Evolutionary conservation across 1,140 invertebrate species (phyloP).

Genomic region (Lerema accius): DNA sequence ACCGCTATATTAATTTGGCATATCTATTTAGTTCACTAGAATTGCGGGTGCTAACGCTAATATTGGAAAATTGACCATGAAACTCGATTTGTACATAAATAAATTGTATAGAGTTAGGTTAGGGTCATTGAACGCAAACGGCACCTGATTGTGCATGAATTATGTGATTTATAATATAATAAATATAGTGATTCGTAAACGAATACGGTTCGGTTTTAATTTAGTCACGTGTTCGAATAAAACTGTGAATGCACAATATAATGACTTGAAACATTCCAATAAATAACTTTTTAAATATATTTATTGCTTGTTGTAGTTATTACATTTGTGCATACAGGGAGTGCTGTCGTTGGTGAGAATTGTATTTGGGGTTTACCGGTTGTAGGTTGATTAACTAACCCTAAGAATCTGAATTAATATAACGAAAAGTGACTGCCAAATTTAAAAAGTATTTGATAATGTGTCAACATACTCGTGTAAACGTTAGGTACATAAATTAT

Average conservation of each 20-base stretch:
- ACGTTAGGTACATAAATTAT: conserved; percentile 24
- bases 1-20: conserved; percentile 41
- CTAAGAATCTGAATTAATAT: background rate
- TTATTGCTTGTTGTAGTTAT: conserved; percentile 28
- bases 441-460: conserved; percentile 53
- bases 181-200: conserved; percentile 51
- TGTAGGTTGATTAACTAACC: too few species aligned
- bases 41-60: conserved; percentile 56
- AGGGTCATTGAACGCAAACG: conserved; percentile 29
- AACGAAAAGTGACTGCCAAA: conserved; percentile 60
- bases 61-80: conserved; percentile 39
- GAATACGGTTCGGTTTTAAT: conserved; percentile 37
- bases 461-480: conserved; percentile 46
- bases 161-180: conserved; percentile 41
- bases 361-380: background rate
- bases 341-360: background rate
- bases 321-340: conserved; percentile 22
- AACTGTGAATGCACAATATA: conserved; percentile 25
- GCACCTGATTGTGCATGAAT: conserved; percentile 33
- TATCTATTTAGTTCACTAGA: conserved; percentile 52
- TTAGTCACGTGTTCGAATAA: conserved; percentile 10
- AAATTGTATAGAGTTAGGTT: conserved; percentile 50
- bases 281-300: conserved; percentile 23
- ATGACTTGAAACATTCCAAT: conserved; percentile 25
- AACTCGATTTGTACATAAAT: conserved; percentile 52